Evolutionary conservation across 37 sponge, comb jelly and placozoan species (phyloP).

Genomic region (Halichondria panicea): DNA sequence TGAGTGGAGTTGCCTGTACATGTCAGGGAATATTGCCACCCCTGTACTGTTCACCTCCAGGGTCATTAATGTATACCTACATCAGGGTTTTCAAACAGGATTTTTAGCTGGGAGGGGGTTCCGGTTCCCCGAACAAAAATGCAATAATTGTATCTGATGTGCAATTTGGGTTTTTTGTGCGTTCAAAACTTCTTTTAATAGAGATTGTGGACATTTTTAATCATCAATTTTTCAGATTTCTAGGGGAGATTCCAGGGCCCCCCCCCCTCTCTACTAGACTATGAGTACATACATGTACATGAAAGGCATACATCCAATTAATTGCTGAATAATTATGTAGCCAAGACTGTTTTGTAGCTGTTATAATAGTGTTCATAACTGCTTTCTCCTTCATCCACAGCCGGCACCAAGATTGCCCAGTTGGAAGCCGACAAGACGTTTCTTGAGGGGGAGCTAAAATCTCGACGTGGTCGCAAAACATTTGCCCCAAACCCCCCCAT

Average conservation of each 20-base stretch:
- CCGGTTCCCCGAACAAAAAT: too few relatives aligned
- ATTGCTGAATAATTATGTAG: too few relatives aligned
- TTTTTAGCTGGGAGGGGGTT: background rate
- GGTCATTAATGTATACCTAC: background rate
- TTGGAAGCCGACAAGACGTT: constrained; percentile 13
- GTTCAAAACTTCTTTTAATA: too few relatives aligned
- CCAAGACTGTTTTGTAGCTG: background rate
- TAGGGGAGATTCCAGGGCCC: too few relatives aligned
- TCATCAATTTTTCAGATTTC: too few relatives aligned
- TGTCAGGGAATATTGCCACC: background rate
- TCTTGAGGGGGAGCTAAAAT: constrained; percentile 20
- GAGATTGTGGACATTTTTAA: too few relatives aligned
- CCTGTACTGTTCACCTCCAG: background rate
- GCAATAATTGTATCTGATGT: too few relatives aligned
- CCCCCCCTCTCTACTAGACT: background rate
- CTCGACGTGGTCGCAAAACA: background rate
- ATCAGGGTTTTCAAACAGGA: background rate
- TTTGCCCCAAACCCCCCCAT: too few relatives aligned
- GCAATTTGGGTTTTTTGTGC: too few relatives aligned
- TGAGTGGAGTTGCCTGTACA: background rate
- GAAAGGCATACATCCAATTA: background rate
- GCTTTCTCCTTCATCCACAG: constrained; percentile 2
- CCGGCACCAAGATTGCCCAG: background rate
- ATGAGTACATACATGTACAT: background rate
- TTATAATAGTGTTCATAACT: background rate